Base-by-base conservation (phyloP, 64 coral and sea anemone species). In the Montipora foliosa region DNA sequence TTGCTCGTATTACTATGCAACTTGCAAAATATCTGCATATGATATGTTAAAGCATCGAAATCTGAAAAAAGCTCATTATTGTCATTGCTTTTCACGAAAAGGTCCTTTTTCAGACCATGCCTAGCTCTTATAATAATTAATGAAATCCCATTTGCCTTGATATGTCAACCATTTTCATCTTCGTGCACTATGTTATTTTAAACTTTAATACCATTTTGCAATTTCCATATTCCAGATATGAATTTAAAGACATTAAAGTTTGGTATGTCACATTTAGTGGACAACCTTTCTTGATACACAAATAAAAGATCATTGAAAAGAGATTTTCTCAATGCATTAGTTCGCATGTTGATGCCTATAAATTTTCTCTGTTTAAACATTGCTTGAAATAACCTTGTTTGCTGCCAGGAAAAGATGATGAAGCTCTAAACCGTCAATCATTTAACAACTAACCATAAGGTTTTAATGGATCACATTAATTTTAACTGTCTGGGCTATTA, bases 241-340 rank as follows among this genome's bases (percentile, higher is more conserved):
- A 85, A 71, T 85, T 85, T 85, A 85, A 85, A 64, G 82, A 85
- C 66, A 85, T 6, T 85, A 85, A 85, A 85, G 16, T 19, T 70
- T 70, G 82, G 82, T 85, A 85, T 85, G 82, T 85, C 47, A 49
- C 76, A 78, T 17, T 78, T 78, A 17, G 76, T 78, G 9, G 47
- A 78, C 76, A 49, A 49, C 76, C 74, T 45, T 76, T 29, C 6
- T 76, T 50, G 49, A 71, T 11, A 47, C 12, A 47, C 8, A 46
- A 47, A 45, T 49, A 19, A 6, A 48, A 49, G 19, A 16, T 16
- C 4, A 49, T 17, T 19, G 4, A 17, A 68, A 71, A 71, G 17
- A 24, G 20, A 5, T 71, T 24, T 71, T 71, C 21, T 6, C 14
- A 8, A 71, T 20, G 19, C 21, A 71, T 24, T 5, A 71, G 5